Evolutionary conservation across 1,140 invertebrate species (phyloP).

Genomic region (Thaumetopoea pityocampa): DNA sequence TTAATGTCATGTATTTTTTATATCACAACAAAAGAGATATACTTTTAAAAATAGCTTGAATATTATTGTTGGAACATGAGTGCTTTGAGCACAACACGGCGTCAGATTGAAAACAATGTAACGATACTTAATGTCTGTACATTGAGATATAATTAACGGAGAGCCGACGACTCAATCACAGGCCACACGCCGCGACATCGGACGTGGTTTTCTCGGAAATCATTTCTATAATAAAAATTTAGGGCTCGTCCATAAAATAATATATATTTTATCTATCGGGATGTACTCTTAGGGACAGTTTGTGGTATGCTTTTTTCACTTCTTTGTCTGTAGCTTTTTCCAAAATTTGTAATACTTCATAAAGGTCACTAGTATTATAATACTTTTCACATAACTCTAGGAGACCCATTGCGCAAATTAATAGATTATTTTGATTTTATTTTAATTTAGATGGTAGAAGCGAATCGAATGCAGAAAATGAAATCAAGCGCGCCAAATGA

Average conservation of each 20-base stretch:
- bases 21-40: no score
- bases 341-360: slow-evolving; percentile 82
- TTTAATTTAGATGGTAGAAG: neutral
- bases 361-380: slow-evolving; percentile 84
- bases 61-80: no score
- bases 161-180: slow-evolving; percentile 11
- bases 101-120: no score
- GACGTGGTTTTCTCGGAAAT: neutral
- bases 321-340: slow-evolving; percentile 83
- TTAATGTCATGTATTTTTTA: no score
- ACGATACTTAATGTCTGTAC: no score
- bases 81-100: no score
- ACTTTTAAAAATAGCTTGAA: no score
- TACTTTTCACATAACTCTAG: slow-evolving; percentile 84
- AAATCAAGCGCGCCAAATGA: slow-evolving; percentile 7
- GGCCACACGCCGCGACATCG: slow-evolving; percentile 7
- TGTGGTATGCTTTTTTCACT: no score
- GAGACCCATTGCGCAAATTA: slow-evolving; percentile 74
- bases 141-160: no score
- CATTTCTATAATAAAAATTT: neutral
- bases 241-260: neutral
- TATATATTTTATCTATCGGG: neutral
- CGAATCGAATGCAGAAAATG: neutral
- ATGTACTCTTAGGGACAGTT: neutral
- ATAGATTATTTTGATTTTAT: slow-evolving; percentile 32